Evolutionary conservation across 2,797 vertebrate genomes (phyloP), one percentile per base, ranked within the genome.

Genomic region (Dryobates pubescens): DNA sequence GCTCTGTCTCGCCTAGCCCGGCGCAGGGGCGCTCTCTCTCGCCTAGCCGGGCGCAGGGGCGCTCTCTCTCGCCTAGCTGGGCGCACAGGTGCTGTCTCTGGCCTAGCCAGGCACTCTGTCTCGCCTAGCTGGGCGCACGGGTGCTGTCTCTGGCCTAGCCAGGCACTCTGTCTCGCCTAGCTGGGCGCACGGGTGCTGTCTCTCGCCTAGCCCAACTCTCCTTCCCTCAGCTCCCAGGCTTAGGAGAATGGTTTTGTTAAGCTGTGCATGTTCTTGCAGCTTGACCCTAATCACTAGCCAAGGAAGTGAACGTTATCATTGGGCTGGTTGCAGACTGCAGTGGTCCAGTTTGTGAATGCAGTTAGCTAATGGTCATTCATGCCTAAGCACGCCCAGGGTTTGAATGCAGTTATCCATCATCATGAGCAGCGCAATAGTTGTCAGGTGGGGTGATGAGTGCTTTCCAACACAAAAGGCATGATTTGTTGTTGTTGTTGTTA

Each of bases 401-500:
- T 92, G 67, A 78, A 57, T 86, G 87, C 67, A 78, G 63, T 94
- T 95, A 91, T 73, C 73, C 38, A 43, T 94, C 16, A 5, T 78
- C 88, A 78, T 69, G 73, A 95, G 78, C 61, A 63, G 80, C 67
- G 86, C 41, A 93, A 73, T 90, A 90, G 84, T 93, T 91, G 78
- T 83, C 45, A 34, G 58, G 38, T 88, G 81, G 73, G 59, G 30
- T 86, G 85, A 85, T 83, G 70, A 93, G 49, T 89, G 41, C 86
- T 92, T 92, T 79, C 45, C 63, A 73, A 30, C 85, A 86, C 59
- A 87, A 83, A 93, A 93, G 59, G 22, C 79, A 30, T 89, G 85
- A 56, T 93, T 89, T 95, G 77, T 76, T 86, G 14, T 43, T 43
- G 14, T 89, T 87, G 56, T 93, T 87, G 87, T 93, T 95, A 77